These are phyloP conservation scores for Phengaris arion DNA, from an alignment of 2,888 invertebrate species.

Conservation along the genomic window DNA sequence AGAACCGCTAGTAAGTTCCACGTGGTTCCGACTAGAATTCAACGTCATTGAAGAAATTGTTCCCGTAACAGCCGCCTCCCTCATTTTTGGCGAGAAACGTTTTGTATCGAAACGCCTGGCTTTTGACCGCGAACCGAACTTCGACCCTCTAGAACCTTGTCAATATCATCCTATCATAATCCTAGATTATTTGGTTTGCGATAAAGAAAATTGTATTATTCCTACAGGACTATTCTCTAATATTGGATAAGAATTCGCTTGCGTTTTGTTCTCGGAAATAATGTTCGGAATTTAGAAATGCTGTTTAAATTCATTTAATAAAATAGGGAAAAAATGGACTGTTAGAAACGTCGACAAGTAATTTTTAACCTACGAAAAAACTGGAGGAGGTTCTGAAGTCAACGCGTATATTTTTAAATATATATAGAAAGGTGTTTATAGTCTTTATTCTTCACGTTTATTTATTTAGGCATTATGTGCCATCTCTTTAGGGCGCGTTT, in stretches of 20 bases:
- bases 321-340: too few relatives aligned
- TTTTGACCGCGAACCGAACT: conserved; percentile 24
- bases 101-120: conserved; percentile 64
- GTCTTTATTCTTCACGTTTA: too few relatives aligned
- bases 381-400: too few relatives aligned
- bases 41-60: conserved; percentile 61
- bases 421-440: too few relatives aligned
- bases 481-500: too few relatives aligned
- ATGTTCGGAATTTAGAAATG: background rate
- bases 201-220: conserved; percentile 25
- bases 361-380: too few relatives aligned
- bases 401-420: too few relatives aligned
- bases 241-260: conserved; percentile 12
- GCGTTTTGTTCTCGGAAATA: background rate
- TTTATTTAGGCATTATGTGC: too few relatives aligned
- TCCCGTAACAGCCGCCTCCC: conserved; percentile 53
- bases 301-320: background rate
- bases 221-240: background rate
- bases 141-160: conserved; percentile 6
- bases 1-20: background rate
- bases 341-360: too few relatives aligned
- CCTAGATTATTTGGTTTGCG: conserved; percentile 5
- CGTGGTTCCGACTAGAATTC: conserved; percentile 35
- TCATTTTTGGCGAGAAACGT: conserved; percentile 62
- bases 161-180: conserved; percentile 12